A percentile compares a stretch with the other conserved stretches of the same genome.
These are phyloP conservation scores for Cactoblastis cactorum DNA, from an alignment of 2,888 invertebrate genomes.

Conservation along the genomic window DNA sequence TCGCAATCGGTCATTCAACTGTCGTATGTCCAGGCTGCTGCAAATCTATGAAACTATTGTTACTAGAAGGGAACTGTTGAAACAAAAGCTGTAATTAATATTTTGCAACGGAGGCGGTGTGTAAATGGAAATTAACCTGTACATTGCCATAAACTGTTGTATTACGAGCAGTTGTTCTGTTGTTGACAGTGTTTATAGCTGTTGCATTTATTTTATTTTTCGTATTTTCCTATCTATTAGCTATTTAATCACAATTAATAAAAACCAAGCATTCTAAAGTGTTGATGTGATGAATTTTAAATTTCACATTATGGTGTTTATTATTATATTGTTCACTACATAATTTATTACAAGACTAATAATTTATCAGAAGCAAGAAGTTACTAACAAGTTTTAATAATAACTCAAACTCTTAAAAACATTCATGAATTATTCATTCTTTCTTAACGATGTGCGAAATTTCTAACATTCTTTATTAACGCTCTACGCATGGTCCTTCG, in stretches of 20 bases:
- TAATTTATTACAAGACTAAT: too few species aligned
- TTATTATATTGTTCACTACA: too few species aligned
- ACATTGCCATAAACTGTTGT: neutral
- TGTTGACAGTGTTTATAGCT: too few species aligned
- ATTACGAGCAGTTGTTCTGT: neutral
- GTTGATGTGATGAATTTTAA: too few species aligned
- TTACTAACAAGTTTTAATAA: neutral
- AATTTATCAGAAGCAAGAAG: too few species aligned
- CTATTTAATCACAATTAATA: too few species aligned
- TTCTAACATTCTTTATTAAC: neutral
- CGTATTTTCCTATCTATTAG: too few species aligned
- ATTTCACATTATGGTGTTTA: too few species aligned
- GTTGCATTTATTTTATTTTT: neutral
- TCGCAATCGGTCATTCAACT: slow-evolving; percentile 48
- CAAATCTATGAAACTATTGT: slow-evolving; percentile 10
- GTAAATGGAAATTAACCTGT: neutral
- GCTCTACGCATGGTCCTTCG: neutral
- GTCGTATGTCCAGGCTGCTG: slow-evolving; percentile 17
- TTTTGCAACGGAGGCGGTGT: neutral
- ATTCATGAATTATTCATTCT: neutral
- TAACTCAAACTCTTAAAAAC: neutral
- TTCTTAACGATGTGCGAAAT: neutral
- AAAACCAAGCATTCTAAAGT: too few species aligned
- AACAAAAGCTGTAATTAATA: slow-evolving; percentile 8
- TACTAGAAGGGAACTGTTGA: slow-evolving; percentile 10